Base-by-base conservation (phyloP, 2,888 invertebrate genomes). In the Argyresthia goedartella region DNA sequence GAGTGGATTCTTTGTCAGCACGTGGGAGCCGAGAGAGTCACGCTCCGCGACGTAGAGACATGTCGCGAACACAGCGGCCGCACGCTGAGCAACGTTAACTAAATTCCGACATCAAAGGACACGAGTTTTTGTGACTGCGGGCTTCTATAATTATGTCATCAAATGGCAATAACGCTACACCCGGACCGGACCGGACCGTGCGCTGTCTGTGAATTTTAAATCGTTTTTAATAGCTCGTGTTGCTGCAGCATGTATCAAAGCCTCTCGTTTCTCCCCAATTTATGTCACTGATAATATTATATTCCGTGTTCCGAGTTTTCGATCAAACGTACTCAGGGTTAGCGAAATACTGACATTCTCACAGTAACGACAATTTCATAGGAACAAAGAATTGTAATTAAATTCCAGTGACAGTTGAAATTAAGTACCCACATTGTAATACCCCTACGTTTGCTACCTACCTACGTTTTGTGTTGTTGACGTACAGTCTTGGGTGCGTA, bases 191-290 rank as follows among this genome's bases (percentile, higher is more conserved):
- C 69, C 66, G 65, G 62, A 71, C 67, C 69, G 69, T 73, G 71
- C 76, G 75, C 77, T 72, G 74, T 81, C 80, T 80, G 81, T 85
- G 84, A 82, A 85, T 85, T 84, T 80, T 82, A 85, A 81, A 84
- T 80, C 76, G 71, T 77, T 81, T 85, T 82, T 82, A 84, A 82
- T 81, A 75, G 73, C 66, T 65, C 51, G 54, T 58, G 35, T 60
- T 58, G 61, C 64, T 60, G 59, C 58, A 56, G 62, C 66, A 64
- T 59, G 62, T 67, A 64, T 70, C 72, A 76, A 75, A 81, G 76
- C 71, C 65, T 65, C 67, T 69, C 59, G 63, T 51, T 54, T 56
- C 54, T 59, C 65, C 66, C 62, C 62, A 73, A 78, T 81, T 74
- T 66, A 73, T 47, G 13, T 46, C 46, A 25, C 34, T 25, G 25